phyloP scores from a whole-genome alignment of 1,140 invertebrate genomes.

The Drosophila sturtevanti region DNA sequence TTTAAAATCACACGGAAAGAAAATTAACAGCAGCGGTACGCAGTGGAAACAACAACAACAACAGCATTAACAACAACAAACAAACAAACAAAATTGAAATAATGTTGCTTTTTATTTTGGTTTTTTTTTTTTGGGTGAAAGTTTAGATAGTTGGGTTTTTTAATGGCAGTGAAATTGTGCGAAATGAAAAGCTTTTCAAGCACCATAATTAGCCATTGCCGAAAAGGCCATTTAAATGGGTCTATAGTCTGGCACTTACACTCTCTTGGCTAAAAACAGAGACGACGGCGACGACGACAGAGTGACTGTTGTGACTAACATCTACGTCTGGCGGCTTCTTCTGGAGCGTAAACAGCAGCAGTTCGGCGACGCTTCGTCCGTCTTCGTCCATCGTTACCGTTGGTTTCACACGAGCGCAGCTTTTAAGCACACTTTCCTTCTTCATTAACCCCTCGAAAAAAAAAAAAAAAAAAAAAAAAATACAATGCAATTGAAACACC shows the following conservation, averaged over 20 bases:
- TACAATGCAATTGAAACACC: conserved; percentile 24
- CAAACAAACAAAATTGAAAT: not conserved
- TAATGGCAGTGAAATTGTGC: conserved; percentile 63
- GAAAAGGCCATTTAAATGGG: conserved; percentile 66
- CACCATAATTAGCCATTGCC: conserved; percentile 67
- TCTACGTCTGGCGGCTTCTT: conserved; percentile 25
- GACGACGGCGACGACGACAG: no score
- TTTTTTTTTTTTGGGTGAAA: conserved; percentile 10
- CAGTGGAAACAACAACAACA: not conserved
- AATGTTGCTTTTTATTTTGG: conserved; percentile 6
- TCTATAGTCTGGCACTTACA: conserved; percentile 29
- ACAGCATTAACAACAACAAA: not conserved
- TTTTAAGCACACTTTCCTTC: conserved; percentile 71
- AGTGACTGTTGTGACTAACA: no score
- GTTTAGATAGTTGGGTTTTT: conserved; percentile 47
- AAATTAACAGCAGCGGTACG: not conserved
- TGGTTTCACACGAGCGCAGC: conserved; percentile 75
- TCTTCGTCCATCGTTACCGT: conserved; percentile 49
- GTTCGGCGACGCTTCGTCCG: conserved; percentile 36
- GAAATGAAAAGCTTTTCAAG: conserved; percentile 51
- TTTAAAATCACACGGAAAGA: not conserved
- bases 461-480: conserved; percentile 6
- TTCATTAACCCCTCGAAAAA: conserved; percentile 44
- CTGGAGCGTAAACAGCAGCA: conserved; percentile 60
- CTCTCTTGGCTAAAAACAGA: not conserved